A percentile compares a stretch with the other conserved stretches of the same genome.
These are phyloP conservation scores for Rosalia funebris DNA, from an alignment of 2,888 invertebrate genomes.

Conservation along the genomic window DNA sequence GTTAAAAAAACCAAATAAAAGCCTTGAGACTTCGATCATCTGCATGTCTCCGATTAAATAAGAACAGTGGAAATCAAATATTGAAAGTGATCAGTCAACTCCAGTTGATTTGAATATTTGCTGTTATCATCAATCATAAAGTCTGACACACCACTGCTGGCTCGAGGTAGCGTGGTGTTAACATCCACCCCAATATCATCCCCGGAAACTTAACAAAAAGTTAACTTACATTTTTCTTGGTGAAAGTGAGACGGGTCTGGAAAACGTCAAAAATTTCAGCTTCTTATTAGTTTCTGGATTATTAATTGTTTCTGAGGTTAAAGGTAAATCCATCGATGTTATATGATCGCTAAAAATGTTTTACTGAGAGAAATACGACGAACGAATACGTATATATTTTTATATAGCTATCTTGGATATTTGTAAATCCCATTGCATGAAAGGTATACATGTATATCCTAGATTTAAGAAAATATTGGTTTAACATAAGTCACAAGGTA, in stretches of 20 bases:
- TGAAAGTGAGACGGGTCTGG: constrained; percentile 4
- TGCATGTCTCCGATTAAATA: no score
- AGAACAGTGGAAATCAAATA: constrained; percentile 29
- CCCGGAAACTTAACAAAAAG: constrained; percentile 8
- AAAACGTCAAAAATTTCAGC: constrained; percentile 14
- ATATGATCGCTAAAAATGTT: no score
- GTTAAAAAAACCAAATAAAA: no score
- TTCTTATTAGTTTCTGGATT: constrained; percentile 10
- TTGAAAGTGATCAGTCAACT: constrained; percentile 45
- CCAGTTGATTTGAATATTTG: constrained; percentile 48
- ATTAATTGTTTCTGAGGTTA: constrained; percentile 16
- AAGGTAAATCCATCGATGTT: no score
- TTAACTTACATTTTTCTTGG: constrained; percentile 4
- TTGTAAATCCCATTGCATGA: no score
- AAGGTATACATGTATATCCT: no score
- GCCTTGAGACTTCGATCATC: no score
- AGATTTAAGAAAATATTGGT: no score
- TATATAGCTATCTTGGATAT: no score
- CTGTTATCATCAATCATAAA: constrained; percentile 49
- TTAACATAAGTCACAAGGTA: no score
- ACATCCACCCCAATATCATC: constrained; percentile 22
- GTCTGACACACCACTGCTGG: constrained; percentile 31
- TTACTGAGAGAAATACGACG: no score
- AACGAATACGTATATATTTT: no score
- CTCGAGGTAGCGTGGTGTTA: constrained; percentile 17